A percentile compares a stretch with the other conserved stretches of the same genome.
Evolutionary conservation across 2,113 vertebrate species (phyloP).

Genomic region (Glaucomys volans): DNA sequence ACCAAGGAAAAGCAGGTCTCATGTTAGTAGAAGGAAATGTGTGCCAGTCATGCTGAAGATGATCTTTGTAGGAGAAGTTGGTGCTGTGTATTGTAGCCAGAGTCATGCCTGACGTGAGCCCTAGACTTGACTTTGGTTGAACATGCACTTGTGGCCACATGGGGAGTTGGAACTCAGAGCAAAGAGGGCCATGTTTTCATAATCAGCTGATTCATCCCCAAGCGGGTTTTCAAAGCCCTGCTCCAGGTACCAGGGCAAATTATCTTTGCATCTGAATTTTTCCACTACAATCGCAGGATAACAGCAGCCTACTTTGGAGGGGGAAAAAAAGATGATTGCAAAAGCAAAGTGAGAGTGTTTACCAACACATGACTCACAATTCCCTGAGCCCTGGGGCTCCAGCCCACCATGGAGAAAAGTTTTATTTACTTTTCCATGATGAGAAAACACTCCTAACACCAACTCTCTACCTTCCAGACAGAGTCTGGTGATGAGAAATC

Average conservation of each 20-base stretch:
- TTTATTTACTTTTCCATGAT: not conserved
- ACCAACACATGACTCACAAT: not conserved
- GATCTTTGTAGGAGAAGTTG: not conserved
- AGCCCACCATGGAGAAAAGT: not conserved
- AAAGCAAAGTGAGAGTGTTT: not conserved
- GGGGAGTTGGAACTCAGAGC: not conserved
- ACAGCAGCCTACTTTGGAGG: not conserved
- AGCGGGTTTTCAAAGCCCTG: not conserved
- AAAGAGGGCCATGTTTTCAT: not conserved
- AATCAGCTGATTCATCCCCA: not conserved
- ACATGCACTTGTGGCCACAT: accelerated
- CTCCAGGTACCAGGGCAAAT: not conserved
- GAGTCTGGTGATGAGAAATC: not conserved
- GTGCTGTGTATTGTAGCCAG: not conserved
- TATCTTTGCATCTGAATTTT: not conserved
- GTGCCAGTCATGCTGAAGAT: not conserved
- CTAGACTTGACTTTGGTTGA: not conserved
- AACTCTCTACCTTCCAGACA: not conserved
- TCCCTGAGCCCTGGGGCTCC: not conserved
- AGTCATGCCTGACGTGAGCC: not conserved
- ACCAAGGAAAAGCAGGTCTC: too few species aligned
- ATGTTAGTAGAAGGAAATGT: not conserved
- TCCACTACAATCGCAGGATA: not conserved
- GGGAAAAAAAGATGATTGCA: not conserved
- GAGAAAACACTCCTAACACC: conserved; percentile 7